These are phyloP conservation scores for Eleginops maclovinus DNA, from an alignment of 2,113 vertebrate genomes.

Conservation along the genomic window DNA sequence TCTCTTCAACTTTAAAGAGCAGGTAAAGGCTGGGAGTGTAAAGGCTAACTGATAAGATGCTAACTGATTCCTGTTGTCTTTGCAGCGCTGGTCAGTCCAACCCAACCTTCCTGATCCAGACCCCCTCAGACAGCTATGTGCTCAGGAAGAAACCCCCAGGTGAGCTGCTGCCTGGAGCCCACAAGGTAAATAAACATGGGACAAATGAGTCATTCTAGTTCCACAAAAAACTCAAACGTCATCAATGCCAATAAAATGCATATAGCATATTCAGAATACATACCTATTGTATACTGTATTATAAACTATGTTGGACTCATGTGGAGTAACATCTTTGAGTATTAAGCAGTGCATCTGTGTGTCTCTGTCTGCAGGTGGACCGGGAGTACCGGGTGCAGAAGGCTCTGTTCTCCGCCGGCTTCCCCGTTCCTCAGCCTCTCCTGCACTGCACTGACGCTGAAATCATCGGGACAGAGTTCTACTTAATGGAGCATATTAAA, in stretches of 20 bases:
- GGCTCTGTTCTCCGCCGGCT: slow-evolving; percentile 87
- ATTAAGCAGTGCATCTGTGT: background rate
- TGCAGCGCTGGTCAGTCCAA: slow-evolving; percentile 92
- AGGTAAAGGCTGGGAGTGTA: background rate
- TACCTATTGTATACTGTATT: too few species aligned
- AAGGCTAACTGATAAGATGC: background rate
- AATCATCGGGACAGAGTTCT: slow-evolving; percentile 94
- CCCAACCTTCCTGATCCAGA: slow-evolving; percentile 91
- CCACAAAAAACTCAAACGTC: too few species aligned
- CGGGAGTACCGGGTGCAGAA: slow-evolving; percentile 92
- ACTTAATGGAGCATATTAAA: slow-evolving; percentile 92
- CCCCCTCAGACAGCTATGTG: slow-evolving; percentile 85
- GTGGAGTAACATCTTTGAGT: background rate
- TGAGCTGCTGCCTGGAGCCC: slow-evolving; percentile 88
- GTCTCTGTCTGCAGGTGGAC: slow-evolving; percentile 83
- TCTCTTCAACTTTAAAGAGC: background rate
- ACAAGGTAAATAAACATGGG: slow-evolving; percentile 81
- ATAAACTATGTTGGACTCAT: too few species aligned
- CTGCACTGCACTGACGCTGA: slow-evolving; percentile 87
- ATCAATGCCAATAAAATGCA: too few species aligned
- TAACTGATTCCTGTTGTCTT: slow-evolving; percentile 2
- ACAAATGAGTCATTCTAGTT: background rate
- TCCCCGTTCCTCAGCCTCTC: slow-evolving; percentile 91
- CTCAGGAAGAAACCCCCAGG: slow-evolving; percentile 94
- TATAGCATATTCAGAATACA: too few species aligned